Conservation (phyloP, 92 coral and sea anemone species). For the Zoanthus solanderi region DNA sequence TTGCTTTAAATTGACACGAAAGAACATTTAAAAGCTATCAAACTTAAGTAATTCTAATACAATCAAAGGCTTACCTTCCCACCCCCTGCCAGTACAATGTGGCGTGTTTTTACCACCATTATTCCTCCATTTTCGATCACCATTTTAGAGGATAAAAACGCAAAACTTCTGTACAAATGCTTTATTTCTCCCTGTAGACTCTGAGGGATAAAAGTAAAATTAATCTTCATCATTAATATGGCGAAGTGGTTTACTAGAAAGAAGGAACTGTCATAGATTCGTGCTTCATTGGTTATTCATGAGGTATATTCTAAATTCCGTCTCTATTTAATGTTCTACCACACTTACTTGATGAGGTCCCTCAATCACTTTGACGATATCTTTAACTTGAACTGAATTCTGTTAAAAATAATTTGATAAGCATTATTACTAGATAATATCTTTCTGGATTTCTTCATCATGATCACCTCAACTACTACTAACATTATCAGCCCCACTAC, state of each 20-base stretch:
- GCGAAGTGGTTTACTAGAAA: too few species aligned
- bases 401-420: slow-evolving; percentile 18
- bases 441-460: too few species aligned
- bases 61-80: slow-evolving; percentile 77
- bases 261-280: too few species aligned
- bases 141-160: slow-evolving; percentile 96
- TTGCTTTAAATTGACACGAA: too few species aligned
- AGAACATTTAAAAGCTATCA: not conserved
- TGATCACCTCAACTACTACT: too few species aligned
- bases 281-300: too few species aligned
- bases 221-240: too few species aligned
- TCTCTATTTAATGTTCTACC: too few species aligned
- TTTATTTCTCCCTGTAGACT: slow-evolving; percentile 96
- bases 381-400: slow-evolving; percentile 96
- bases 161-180: slow-evolving; percentile 97
- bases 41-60: not conserved
- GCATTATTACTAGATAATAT: not conserved
- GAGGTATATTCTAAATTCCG: too few species aligned
- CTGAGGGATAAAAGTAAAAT: slow-evolving; percentile 31
- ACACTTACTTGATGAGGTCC: slow-evolving; percentile 91
- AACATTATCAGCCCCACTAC: too few species aligned
- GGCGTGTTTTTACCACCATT: slow-evolving; percentile 85
- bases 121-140: slow-evolving; percentile 97
- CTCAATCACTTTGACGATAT: slow-evolving; percentile 92
- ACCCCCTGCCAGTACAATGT: slow-evolving; percentile 94